Evolutionary conservation across 2,888 invertebrate genomes (phyloP).

Genomic region (Mantis religiosa): DNA sequence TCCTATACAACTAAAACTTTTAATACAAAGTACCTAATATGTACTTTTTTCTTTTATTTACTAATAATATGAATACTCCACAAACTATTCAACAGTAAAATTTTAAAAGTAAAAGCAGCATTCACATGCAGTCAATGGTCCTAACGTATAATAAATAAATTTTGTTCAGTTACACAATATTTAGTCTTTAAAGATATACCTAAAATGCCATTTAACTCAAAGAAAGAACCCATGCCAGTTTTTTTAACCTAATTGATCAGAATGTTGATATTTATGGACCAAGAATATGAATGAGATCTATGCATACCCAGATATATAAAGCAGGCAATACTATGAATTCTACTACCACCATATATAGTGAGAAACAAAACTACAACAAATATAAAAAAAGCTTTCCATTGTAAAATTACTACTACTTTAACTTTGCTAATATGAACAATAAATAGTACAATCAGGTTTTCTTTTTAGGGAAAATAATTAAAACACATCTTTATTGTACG

Average conservation of each 20-base stretch:
- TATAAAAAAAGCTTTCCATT: background rate
- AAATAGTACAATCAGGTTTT: background rate
- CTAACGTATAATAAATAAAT: no score
- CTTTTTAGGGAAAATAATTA: background rate
- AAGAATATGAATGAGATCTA: no score
- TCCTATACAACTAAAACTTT: no score
- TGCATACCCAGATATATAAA: background rate
- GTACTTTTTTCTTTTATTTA: no score
- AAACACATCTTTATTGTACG: background rate
- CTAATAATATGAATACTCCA: background rate
- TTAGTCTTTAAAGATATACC: no score
- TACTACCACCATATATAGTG: background rate
- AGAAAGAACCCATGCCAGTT: background rate
- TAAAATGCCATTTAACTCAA: background rate
- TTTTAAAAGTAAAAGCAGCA: background rate
- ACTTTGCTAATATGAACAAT: background rate
- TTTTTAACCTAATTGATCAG: no score
- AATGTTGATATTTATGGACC: no score
- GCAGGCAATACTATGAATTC: background rate
- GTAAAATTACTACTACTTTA: background rate
- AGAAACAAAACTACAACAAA: background rate
- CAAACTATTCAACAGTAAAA: background rate
- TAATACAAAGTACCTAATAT: no score
- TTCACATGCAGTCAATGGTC: background rate
- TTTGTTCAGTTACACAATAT: background rate